Evolutionary conservation across 2,797 vertebrate genomes (phyloP), one percentile per base, ranked within the genome.

Genomic region (Anabacerthia variegaticeps): DNA sequence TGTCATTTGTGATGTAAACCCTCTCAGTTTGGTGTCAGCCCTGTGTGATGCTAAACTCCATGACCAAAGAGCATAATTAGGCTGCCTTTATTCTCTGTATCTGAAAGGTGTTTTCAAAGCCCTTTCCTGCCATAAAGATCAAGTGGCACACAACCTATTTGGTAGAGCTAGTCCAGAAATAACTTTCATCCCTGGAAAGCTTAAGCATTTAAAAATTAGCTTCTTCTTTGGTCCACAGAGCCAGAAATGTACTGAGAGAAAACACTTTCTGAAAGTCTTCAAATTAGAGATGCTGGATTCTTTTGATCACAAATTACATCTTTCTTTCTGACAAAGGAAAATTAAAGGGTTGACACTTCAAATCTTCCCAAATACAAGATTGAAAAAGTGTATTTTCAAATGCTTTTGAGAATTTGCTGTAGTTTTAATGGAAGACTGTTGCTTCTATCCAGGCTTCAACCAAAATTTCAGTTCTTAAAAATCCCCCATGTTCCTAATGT

Each of bases 271-370:
- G 37, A 63, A 90, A 67, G 41, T 55, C 44, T 94, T 89, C 34
- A 21, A 79, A 69, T 86, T 5, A 16, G 51, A 89, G 34, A 27
- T 46, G 52, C 14, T 77, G 43, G 71, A 69, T 49, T 59, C 14
- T 67, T 94, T 90, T 89, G 68, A 90, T 84, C 23, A 61, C 30
- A 86, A 89, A 85, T 89, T 27, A 27, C 21, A 52, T 30, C 49
- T 79, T 93, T 92, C 36, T 63, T 91, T 89, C 56, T 88, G 78
- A 63, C 37, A 82, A 58, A 83, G 20, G 46, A 80, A 80, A 92
- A 88, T 68, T 24, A 80, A 92, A 91, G 54, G 20, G 36, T 36
- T 75, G 61, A 73, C 32, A 61, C 14, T 63, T 78, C 41, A 92
- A 55, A n/a, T 52, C 17, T 88, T 93, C 19, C 27, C 74, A 69